A percentile compares a stretch with the other conserved stretches of the same genome.
These are phyloP conservation scores for Amblyopsis hoosieri DNA, from an alignment of 2,797 vertebrate genomes.

Conservation along the genomic window DNA sequence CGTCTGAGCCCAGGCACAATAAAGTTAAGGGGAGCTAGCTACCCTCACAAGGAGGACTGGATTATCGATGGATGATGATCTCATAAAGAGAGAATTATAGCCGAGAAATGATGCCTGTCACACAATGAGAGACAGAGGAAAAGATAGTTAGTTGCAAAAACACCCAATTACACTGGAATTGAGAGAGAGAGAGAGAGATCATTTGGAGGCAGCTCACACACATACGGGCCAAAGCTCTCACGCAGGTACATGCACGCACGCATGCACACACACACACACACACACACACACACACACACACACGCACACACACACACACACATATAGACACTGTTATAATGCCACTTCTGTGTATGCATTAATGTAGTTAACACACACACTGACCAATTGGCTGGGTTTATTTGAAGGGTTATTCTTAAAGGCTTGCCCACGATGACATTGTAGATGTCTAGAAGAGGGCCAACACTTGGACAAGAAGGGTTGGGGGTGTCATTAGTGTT, in stretches of 20 bases:
- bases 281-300: not conserved
- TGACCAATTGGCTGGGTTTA: not conserved
- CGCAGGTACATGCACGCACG: not conserved
- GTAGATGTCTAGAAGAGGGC: constrained; percentile 35
- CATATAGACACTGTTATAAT: not conserved
- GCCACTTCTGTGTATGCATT: not conserved
- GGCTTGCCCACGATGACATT: constrained; percentile 49
- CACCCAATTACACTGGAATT: too few species aligned
- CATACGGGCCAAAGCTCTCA: too few species aligned
- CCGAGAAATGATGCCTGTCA: too few species aligned
- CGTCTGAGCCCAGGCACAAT: constrained; percentile 36
- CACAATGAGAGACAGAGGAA: too few species aligned
- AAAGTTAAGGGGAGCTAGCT: too few species aligned
- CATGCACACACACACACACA: not conserved
- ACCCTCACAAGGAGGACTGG: too few species aligned
- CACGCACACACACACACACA: not conserved
- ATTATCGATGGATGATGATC: too few species aligned
- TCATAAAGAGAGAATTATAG: too few species aligned
- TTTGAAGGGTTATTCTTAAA: constrained; percentile 17
- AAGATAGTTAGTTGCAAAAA: too few species aligned
- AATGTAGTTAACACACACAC: constrained; percentile 1
- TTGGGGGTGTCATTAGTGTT: constrained; percentile 68
- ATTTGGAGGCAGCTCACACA: too few species aligned
- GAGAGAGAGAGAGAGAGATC: too few species aligned
- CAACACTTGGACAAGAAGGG: constrained; percentile 43